These are phyloP conservation scores for Rhinolophus ferrumequinum DNA, from an alignment of 2,113 vertebrate species.

Conservation along the genomic window DNA sequence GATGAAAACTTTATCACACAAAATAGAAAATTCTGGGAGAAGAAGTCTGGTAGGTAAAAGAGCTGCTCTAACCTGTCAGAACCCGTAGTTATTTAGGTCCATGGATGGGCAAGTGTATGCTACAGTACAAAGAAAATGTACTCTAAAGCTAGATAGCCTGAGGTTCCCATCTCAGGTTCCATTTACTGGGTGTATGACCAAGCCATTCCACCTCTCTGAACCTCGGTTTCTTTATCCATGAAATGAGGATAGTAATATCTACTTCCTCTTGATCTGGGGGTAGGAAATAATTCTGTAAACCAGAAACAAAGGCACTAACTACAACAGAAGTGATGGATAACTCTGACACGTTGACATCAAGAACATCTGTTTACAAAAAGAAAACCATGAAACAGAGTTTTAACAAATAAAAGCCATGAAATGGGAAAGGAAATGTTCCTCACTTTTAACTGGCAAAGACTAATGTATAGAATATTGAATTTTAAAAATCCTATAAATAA, in stretches of 20 bases:
- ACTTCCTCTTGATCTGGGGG: neutral
- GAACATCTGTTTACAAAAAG: neutral
- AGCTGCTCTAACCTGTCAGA: neutral
- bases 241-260: neutral
- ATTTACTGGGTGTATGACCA: accelerated
- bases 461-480: neutral
- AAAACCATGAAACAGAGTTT: neutral
- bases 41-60: neutral
- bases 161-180: neutral
- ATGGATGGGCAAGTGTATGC: accelerated
- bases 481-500: neutral
- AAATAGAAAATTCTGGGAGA: neutral
- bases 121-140: accelerated
- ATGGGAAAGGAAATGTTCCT: neutral
- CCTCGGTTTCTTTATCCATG: neutral
- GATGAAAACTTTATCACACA: neutral
- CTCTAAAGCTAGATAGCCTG: neutral
- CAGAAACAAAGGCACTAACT: neutral
- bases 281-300: neutral
- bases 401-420: neutral
- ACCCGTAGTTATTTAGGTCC: neutral
- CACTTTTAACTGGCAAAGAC: neutral
- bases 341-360: neutral
- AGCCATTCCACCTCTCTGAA: neutral
- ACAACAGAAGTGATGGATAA: neutral